Base-by-base conservation (phyloP, 2,888 invertebrate species). In the Dryobota labecula region DNA sequence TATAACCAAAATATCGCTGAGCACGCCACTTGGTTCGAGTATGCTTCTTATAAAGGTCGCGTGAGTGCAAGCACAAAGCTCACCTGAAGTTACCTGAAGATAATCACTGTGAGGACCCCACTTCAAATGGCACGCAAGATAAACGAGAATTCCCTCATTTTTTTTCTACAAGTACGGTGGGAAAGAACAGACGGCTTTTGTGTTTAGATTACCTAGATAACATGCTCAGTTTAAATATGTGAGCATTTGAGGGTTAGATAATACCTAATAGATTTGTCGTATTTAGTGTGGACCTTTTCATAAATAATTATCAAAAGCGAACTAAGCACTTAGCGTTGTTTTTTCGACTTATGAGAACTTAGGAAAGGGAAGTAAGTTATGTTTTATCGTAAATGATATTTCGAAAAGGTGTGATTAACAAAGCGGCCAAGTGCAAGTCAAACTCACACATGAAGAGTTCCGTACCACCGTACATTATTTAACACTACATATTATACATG, bases 1-100 rank as follows among this genome's bases (percentile, higher is more conserved):
- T 90, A 92, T 91, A 86, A 86, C 91, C 91, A 82, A 92, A 94
- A 93, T 94, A 88, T 88, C 89, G 95, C 95, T 92, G 95, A 95
- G 91, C 87, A 86, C 76, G 90, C 89, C 91, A 81, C 93, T 95
- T 84, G 80, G 82, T 78, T 78, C 73, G 84, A 94, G 95, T 91
- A 90, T 86, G 89, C 94, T 92, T 90, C 91, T 94, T 90, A 90
- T 90, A 93, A 94, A 92, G 94, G 94, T 92, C 91, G 87, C 84
- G 81, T 78, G 89, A 88, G 89, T 83, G 89, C 88, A 88, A 89
- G 90, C 88, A 88, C 91, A 91, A 91, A 92, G 93, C 92, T 93
- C 91, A 89, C 90, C 91, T 90, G 91, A 90, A 89, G 89, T 92
- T 94, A 94, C 90, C 91, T 90, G 91, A 90, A 89, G 89, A 92